Evolutionary conservation across 2,797 vertebrate genomes (phyloP).

Genomic region (Acropternis orthonyx): DNA sequence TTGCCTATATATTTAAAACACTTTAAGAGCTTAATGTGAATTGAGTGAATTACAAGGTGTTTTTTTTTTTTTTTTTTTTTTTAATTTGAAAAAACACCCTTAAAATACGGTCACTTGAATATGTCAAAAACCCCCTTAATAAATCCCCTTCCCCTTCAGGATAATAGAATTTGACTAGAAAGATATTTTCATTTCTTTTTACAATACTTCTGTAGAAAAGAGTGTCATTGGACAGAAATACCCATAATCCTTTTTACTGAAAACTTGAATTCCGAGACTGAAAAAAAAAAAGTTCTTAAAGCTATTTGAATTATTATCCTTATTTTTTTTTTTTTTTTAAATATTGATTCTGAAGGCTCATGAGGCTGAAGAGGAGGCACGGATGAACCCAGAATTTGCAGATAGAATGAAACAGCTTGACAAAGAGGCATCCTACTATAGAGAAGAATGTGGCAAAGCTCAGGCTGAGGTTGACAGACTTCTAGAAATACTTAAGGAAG

Average conservation of each 20-base stretch:
- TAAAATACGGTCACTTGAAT: background rate
- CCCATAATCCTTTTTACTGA: constrained; percentile 74
- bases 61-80: background rate
- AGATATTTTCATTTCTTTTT: background rate
- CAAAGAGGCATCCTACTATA: constrained; percentile 90
- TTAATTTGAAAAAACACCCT: background rate
- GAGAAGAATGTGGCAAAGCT: constrained; percentile 89
- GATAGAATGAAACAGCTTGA: constrained; percentile 90
- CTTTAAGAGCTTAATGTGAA: background rate
- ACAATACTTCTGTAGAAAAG: background rate
- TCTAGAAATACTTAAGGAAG: constrained; percentile 88
- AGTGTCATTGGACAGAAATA: constrained; percentile 57
- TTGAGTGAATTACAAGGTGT: background rate
- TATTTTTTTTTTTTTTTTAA: constrained; percentile 46
- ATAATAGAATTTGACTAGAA: background rate
- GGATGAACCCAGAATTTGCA: constrained; percentile 87
- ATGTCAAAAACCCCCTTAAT: background rate
- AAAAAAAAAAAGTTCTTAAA: background rate
- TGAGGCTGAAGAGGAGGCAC: constrained; percentile 83
- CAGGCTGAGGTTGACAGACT: constrained; percentile 92
- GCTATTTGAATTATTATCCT: constrained; percentile 42
- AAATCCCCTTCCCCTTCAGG: background rate
- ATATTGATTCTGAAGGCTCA: constrained; percentile 83
- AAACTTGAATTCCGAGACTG: constrained; percentile 19
- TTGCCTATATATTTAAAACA: background rate